Conservation (phyloP, 2,888 invertebrate species). For the Pollenia griseotomentosa region DNA sequence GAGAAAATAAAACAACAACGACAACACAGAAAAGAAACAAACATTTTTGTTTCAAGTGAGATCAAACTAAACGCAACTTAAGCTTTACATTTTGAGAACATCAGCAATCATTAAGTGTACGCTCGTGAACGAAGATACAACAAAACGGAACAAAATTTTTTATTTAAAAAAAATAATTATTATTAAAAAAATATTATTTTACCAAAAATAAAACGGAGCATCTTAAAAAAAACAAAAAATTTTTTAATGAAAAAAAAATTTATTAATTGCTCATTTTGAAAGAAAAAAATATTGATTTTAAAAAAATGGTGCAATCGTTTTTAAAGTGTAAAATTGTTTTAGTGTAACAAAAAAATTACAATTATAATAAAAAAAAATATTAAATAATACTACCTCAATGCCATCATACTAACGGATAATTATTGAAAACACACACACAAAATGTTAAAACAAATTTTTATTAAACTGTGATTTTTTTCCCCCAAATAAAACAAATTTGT, state of each 20-base stretch:
- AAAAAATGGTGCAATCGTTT: slow-evolving; percentile 74
- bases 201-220: slow-evolving; percentile 61
- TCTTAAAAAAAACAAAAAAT: slow-evolving; percentile 19
- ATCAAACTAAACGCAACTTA: slow-evolving; percentile 70
- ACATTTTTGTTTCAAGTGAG: slow-evolving; percentile 42
- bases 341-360: slow-evolving; percentile 48
- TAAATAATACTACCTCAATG: slow-evolving; percentile 61
- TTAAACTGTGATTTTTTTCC: slow-evolving; percentile 65
- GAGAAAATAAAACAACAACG: slow-evolving; percentile 54
- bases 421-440: slow-evolving; percentile 38
- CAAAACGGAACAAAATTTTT: slow-evolving; percentile 72
- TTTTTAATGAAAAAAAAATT: slow-evolving; percentile 11
- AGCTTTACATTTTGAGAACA: slow-evolving; percentile 68
- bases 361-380: slow-evolving; percentile 51
- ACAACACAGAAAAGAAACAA: slow-evolving; percentile 26
- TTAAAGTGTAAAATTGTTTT: slow-evolving; percentile 65
- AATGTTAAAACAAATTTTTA: slow-evolving; percentile 57
- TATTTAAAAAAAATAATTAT: slow-evolving; percentile 57
- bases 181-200: slow-evolving; percentile 21
- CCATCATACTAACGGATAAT: slow-evolving; percentile 51
- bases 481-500: slow-evolving; percentile 37
- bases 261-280: slow-evolving; percentile 56
- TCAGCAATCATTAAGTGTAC: slow-evolving; percentile 79
- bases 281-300: slow-evolving; percentile 46
- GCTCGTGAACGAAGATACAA: slow-evolving; percentile 81